Base-by-base conservation (phyloP, 2,113 vertebrate genomes). In the Daboia siamensis region DNA sequence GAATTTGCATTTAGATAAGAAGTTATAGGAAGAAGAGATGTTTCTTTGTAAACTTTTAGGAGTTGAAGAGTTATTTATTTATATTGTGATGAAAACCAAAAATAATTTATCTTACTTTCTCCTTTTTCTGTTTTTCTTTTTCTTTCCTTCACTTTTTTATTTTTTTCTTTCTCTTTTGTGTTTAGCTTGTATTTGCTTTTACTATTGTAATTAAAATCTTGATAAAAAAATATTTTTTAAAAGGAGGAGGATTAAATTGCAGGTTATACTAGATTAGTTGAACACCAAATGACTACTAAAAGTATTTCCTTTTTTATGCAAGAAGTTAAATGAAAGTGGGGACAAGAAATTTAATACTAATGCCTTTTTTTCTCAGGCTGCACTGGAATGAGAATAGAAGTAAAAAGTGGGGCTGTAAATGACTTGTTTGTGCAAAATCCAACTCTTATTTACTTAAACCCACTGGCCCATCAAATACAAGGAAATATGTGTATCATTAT, bases 361-460 rank as follows among this genome's bases (percentile, higher is more conserved):
- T 12, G 10, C 48, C 24, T 51, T n/a, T 55, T 61, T 2, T 39
- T 90, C 20, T 39, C 6, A 80, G 12, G n/a, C 48, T 90, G 39
- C n/a, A 51, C 26, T 86, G 84, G 9, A 86, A 39, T 29, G 11
- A 29, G 26, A 51, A 51, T n/a, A 15, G 2, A 54, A 3, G 44
- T 11, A 88, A 64, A 88, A 24, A 21, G 17, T 57, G 93, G 2
- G 24, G 48, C 4, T 93, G 17, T 20, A 57, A 92, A 80, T 20
- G 23, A 29, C 90, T 84, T 48, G 23, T 88, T 93, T 86, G 39
- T 93, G 57, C 56, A 17, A 87, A 93, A 61, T 48, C 92, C 15
- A 5, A 87, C 80, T 92, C 88, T 39, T 17, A 17, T 17, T 48
- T 51, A 23, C 80, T 44, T 52, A 55, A 64, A 55, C 56, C 26